Evolutionary conservation across 2,797 vertebrate species (phyloP).

Genomic region (Pyrocephalus nanus): DNA sequence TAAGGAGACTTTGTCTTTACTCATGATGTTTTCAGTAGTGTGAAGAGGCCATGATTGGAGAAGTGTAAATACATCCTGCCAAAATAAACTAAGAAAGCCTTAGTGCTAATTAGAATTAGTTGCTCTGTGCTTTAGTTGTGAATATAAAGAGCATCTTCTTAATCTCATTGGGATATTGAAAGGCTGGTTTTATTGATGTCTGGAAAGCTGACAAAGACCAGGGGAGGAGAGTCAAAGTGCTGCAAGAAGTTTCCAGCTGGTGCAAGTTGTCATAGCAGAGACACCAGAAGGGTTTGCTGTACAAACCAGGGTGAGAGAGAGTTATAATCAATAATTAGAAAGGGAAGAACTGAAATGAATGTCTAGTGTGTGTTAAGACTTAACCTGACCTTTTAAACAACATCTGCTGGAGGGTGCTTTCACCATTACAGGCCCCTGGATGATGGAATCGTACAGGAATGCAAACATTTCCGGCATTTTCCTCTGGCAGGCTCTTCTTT

Average conservation of each 20-base stretch:
- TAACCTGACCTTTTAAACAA: conserved; percentile 30
- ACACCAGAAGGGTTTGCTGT: not conserved
- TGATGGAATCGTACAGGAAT: conserved; percentile 55
- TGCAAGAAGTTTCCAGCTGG: not conserved
- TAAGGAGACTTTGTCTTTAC: not conserved
- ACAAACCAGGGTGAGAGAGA: not conserved
- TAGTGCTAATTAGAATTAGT: not conserved
- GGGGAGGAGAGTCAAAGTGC: not conserved
- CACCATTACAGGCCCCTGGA: conserved; percentile 8
- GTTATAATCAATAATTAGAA: not conserved
- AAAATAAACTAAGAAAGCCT: not conserved
- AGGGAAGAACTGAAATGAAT: not conserved
- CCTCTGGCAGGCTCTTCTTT: conserved; percentile 46
- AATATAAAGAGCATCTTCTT: not conserved
- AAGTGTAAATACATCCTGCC: conserved; percentile 10
- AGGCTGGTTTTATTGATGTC: not conserved
- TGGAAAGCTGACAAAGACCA: not conserved
- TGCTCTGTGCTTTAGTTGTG: not conserved
- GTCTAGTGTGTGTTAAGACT: not conserved
- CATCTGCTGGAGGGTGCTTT: conserved; percentile 42
- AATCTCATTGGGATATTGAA: not conserved
- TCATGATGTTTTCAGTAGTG: conserved; percentile 28
- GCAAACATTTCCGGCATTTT: conserved; percentile 64
- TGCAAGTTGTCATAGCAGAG: not conserved
- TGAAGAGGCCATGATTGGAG: conserved; percentile 13